Conservation (phyloP, 2,113 vertebrate genomes). For the Sterna hirundo region DNA sequence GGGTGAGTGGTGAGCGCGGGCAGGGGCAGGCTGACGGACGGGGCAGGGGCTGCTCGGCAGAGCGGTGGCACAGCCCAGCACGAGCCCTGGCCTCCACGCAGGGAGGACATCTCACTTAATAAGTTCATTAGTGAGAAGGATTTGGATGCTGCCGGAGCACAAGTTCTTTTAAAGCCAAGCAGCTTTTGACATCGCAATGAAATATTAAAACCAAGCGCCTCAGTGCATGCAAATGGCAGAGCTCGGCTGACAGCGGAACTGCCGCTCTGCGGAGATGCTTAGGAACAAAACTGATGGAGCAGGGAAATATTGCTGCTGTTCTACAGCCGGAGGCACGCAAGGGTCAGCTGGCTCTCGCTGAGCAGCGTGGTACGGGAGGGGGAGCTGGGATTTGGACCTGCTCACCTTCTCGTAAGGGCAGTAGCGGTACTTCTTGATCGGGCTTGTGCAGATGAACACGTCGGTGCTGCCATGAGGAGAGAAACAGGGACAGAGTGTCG, state of each 20-base stretch:
- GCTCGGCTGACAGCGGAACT: rapidly evolving
- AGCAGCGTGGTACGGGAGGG: rapidly evolving
- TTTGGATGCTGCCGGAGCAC: not conserved
- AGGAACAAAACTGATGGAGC: not conserved
- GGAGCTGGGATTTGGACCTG: not conserved
- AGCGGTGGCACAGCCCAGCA: not conserved
- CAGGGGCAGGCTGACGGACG: not conserved
- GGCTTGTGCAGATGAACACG: slow-evolving; percentile 96
- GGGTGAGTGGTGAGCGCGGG: not conserved
- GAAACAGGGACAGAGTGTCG: not conserved
- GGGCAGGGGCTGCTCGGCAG: not conserved
- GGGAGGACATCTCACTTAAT: not conserved
- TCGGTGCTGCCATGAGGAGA: slow-evolving; percentile 83
- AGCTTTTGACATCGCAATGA: not conserved
- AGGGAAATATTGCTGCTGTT: not conserved
- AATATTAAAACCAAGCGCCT: not conserved
- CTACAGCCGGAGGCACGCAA: not conserved
- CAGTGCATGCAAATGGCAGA: not conserved
- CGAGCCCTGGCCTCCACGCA: not conserved
- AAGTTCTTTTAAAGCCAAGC: not conserved
- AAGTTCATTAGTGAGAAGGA: not conserved
- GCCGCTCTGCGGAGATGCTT: not conserved
- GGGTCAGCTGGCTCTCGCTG: not conserved
- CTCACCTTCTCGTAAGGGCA: slow-evolving; percentile 95
- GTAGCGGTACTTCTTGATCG: slow-evolving; percentile 87